Evolutionary conservation across 2,113 vertebrate genomes (phyloP).

Genomic region (Regulus satrapa): DNA sequence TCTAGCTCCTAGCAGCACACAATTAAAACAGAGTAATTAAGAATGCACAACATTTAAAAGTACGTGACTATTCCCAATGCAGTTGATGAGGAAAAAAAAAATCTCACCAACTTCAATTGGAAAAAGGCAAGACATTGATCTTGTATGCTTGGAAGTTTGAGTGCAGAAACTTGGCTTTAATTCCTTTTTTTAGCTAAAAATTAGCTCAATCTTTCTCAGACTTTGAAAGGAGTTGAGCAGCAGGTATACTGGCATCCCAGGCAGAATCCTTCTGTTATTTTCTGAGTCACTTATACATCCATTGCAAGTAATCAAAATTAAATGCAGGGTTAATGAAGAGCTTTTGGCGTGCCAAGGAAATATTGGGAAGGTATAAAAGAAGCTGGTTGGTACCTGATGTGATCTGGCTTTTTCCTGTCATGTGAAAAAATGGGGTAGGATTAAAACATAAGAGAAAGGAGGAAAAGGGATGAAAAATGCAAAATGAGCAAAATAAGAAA

Average conservation of each 20-base stretch:
- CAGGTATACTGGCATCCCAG: not conserved
- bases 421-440: slow-evolving; percentile 83
- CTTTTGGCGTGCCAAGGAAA: slow-evolving; percentile 74
- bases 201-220: not conserved
- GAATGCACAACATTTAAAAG: slow-evolving; percentile 45
- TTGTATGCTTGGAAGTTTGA: not conserved
- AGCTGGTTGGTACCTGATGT: slow-evolving; percentile 82
- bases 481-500: slow-evolving; percentile 78
- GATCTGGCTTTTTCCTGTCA: slow-evolving; percentile 85
- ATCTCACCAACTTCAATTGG: not conserved
- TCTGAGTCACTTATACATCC: slow-evolving; percentile 68
- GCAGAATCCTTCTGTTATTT: slow-evolving; percentile 65
- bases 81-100: not conserved
- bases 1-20: not conserved
- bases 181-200: not conserved
- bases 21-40: not conserved
- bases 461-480: slow-evolving; percentile 72
- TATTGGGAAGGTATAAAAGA: slow-evolving; percentile 68
- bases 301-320: slow-evolving; percentile 76
- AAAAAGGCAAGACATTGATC: not conserved
- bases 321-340: slow-evolving; percentile 73
- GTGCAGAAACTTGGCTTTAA: not conserved
- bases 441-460: slow-evolving; percentile 79
- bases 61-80: not conserved
- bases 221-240: not conserved